Evolutionary conservation across 2,113 vertebrate species (phyloP).

Genomic region (Aspiorhynchus laticeps): DNA sequence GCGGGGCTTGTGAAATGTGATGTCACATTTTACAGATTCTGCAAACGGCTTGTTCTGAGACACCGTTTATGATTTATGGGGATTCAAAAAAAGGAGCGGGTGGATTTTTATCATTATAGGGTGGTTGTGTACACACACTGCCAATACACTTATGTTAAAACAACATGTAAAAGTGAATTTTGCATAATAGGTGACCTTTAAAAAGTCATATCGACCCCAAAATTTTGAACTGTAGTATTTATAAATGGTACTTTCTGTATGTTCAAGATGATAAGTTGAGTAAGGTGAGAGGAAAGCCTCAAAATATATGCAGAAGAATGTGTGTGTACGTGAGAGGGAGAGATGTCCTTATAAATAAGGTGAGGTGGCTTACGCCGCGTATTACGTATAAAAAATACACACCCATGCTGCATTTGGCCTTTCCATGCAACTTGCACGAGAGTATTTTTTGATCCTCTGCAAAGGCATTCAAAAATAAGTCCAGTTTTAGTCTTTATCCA

Average conservation of each 20-base stretch:
- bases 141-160: too few species aligned
- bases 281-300: background rate
- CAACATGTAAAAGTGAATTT: too few species aligned
- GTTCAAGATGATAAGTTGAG: background rate
- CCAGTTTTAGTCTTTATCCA: background rate
- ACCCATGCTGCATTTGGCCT: background rate
- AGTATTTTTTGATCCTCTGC: background rate
- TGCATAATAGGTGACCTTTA: background rate
- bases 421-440: background rate
- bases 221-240: background rate
- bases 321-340: background rate
- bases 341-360: background rate
- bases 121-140: too few species aligned
- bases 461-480: background rate
- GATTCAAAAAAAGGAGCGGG: too few species aligned
- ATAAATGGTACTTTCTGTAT: background rate
- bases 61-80: too few species aligned
- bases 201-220: background rate
- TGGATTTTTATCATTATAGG: too few species aligned
- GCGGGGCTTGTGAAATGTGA: too few species aligned
- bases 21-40: too few species aligned
- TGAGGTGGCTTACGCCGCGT: background rate
- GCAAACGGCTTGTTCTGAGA: too few species aligned
- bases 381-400: too few species aligned
- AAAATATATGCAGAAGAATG: background rate